These are phyloP conservation scores for Argopecten irradians DNA, from an alignment of 1,140 invertebrate genomes.

Conservation along the genomic window DNA sequence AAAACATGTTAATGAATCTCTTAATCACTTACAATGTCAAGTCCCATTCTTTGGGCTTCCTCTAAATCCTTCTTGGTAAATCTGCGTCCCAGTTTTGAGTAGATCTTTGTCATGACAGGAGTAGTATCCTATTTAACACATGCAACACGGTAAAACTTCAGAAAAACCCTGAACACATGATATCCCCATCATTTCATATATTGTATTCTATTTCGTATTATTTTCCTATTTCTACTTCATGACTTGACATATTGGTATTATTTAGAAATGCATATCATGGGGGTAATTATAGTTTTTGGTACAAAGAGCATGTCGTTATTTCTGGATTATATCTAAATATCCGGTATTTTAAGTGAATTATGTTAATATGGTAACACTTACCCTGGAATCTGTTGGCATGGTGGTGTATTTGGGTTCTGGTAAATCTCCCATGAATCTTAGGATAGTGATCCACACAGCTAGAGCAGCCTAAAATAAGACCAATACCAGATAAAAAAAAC, in stretches of 20 bases:
- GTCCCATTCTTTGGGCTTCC: conserved; percentile 95
- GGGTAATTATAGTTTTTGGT: too few species aligned
- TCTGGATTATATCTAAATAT: too few species aligned
- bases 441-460: conserved; percentile 98
- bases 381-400: conserved; percentile 63
- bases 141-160: background rate
- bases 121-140: conserved; percentile 86
- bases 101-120: conserved; percentile 99
- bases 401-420: conserved; percentile 86
- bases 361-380: too few species aligned
- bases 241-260: too few species aligned
- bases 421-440: conserved; percentile 97
- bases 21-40: conserved; percentile 87
- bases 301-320: too few species aligned
- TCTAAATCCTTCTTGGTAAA: conserved; percentile 97
- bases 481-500: too few species aligned
- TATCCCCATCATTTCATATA: too few species aligned
- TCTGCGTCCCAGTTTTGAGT: conserved; percentile 96
- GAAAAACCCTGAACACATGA: background rate
- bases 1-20: too few species aligned
- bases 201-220: background rate
- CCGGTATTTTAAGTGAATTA: too few species aligned
- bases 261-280: too few species aligned
- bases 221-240: too few species aligned
- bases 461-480: conserved; percentile 88